Percentiles rank a stretch among this genome's conserved stretches.
These are phyloP conservation scores for Nymphalis io DNA, from an alignment of 1,140 invertebrate species.

Conservation along the genomic window DNA sequence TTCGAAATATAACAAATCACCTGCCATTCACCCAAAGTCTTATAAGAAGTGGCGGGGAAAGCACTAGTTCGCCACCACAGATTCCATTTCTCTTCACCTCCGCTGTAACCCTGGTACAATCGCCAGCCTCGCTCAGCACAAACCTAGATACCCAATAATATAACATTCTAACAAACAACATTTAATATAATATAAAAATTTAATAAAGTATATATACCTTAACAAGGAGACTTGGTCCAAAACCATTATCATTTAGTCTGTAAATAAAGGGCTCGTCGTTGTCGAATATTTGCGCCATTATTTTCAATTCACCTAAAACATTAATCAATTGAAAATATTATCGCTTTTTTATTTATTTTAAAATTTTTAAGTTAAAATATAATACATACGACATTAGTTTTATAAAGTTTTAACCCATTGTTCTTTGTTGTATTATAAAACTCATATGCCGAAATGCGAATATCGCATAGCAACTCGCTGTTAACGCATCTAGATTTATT, in stretches of 20 bases:
- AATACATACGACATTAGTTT: not conserved
- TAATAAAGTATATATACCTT: constrained; percentile 84
- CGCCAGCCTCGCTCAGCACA: constrained; percentile 91
- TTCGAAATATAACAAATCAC: constrained; percentile 60
- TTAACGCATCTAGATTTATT: constrained; percentile 41
- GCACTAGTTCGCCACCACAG: constrained; percentile 91
- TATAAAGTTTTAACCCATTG: constrained; percentile 17
- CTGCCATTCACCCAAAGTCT: constrained; percentile 87
- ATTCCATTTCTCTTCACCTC: constrained; percentile 88
- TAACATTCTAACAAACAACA: constrained; percentile 10
- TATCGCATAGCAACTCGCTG: constrained; percentile 54
- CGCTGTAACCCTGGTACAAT: constrained; percentile 82
- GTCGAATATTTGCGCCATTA: constrained; percentile 40
- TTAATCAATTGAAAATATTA: too few species aligned
- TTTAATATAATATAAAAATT: constrained; percentile 6
- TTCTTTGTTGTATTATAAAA: constrained; percentile 1
- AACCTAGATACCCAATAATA: constrained; percentile 78
- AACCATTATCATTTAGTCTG: constrained; percentile 88
- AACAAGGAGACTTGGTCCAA: constrained; percentile 86
- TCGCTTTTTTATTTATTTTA: too few species aligned
- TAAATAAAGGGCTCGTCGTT: constrained; percentile 86
- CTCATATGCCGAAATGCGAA: constrained; percentile 39
- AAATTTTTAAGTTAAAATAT: too few species aligned
- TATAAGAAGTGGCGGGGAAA: constrained; percentile 86
- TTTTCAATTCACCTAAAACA: constrained; percentile 21